phyloP scores from a whole-genome alignment of 2,113 vertebrate species.

The Chunga burmeisteri region DNA sequence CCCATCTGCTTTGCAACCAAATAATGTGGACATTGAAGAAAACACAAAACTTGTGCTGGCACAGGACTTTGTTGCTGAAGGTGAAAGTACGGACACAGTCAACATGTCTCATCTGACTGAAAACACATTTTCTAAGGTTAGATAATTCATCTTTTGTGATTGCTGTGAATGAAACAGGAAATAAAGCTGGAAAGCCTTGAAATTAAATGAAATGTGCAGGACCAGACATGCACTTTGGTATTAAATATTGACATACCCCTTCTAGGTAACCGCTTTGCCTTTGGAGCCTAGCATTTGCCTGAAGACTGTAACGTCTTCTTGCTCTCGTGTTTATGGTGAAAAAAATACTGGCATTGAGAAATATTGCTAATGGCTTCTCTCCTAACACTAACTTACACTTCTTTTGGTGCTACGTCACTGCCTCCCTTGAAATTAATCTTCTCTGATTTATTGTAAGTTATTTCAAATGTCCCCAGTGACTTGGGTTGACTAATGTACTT shows the following conservation, averaged over 20 bases:
- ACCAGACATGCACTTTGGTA: not conserved
- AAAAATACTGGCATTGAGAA: not conserved
- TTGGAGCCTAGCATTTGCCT: not conserved
- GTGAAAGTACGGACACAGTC: not conserved
- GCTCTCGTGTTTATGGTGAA: not conserved
- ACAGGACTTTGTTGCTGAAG: not conserved
- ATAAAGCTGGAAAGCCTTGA: constrained; percentile 2
- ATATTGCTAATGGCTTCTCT: not conserved
- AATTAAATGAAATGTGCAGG: not conserved
- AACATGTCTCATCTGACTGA: not conserved
- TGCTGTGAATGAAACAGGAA: constrained; percentile 5
- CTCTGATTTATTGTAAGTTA: constrained; percentile 6
- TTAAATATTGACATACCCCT: not conserved
- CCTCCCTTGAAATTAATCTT: not conserved
- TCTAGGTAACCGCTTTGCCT: constrained; percentile 3
- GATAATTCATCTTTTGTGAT: not conserved
- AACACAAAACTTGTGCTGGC: not conserved
- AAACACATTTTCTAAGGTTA: not conserved
- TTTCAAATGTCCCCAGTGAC: constrained; percentile 4
- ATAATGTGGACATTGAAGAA: not conserved
- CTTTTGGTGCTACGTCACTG: not conserved
- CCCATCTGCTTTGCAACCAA: not conserved
- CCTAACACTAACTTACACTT: not conserved
- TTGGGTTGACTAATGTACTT: constrained; percentile 29
- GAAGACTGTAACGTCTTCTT: not conserved